A percentile compares a stretch with the other conserved stretches of the same genome.
Evolutionary conservation across 2,113 vertebrate genomes (phyloP).

Genomic region (Tyrannus savana): DNA sequence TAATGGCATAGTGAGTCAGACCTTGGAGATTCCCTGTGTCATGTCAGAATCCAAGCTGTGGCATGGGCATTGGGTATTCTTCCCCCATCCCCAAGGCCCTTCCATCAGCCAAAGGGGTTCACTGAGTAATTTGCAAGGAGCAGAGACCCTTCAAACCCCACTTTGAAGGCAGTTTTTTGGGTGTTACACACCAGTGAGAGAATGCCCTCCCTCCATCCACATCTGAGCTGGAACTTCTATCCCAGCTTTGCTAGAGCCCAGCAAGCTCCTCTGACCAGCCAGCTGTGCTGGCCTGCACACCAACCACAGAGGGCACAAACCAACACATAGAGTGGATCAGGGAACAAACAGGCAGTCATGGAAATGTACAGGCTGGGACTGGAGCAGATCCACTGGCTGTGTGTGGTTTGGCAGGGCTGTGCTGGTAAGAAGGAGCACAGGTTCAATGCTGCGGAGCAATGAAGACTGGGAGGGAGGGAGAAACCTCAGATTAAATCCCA

Average conservation of each 20-base stretch:
- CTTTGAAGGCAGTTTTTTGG: not conserved
- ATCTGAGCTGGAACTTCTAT: not conserved
- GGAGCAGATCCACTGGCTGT: not conserved
- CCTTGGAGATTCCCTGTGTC: not conserved
- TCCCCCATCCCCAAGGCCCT: not conserved
- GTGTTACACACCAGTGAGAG: not conserved
- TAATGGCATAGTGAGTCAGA: rapidly evolving
- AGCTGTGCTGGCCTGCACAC: not conserved
- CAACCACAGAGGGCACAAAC: not conserved
- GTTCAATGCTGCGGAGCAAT: not conserved
- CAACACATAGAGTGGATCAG: not conserved
- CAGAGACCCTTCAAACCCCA: not conserved
- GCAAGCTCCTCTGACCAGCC: not conserved
- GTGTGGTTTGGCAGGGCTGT: not conserved
- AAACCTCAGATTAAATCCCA: not conserved
- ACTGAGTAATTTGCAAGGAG: not conserved
- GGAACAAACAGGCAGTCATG: not conserved
- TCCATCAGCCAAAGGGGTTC: not conserved
- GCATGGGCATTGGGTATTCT: rapidly evolving
- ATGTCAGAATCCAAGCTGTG: not conserved
- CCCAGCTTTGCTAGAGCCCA: not conserved
- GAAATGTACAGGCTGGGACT: not conserved
- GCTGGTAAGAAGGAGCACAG: not conserved
- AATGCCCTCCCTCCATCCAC: not conserved
- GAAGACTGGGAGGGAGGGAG: not conserved